These are phyloP conservation scores for Australoheros facetus DNA, from an alignment of 2,797 vertebrate species.

Conservation along the genomic window DNA sequence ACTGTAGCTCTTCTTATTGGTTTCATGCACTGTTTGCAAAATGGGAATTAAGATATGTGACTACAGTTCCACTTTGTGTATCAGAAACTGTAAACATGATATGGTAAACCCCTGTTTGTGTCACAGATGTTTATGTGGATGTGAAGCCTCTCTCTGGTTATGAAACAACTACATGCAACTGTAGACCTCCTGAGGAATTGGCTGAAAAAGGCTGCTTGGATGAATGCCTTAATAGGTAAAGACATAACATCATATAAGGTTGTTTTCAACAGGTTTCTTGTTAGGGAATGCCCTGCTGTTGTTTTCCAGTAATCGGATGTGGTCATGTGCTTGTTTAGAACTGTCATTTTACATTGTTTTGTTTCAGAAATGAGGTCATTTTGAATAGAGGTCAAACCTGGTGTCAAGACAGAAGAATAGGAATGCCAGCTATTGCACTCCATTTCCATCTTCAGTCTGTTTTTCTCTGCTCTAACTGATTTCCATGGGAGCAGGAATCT, in stretches of 20 bases:
- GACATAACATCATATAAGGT: not conserved
- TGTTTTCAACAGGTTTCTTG: not conserved
- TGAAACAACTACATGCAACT: conserved; percentile 96
- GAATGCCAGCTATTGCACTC: not conserved
- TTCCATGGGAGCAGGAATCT: not conserved
- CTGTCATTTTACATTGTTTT: not conserved
- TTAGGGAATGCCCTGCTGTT: not conserved
- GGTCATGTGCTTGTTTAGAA: not conserved
- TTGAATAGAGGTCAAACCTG: not conserved
- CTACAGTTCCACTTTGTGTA: not conserved
- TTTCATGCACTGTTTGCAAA: conserved; percentile 3
- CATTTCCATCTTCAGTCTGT: not conserved
- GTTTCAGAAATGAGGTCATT: not conserved
- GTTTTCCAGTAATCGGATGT: not conserved
- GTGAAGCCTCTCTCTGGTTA: conserved; percentile 99
- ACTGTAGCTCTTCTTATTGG: not conserved
- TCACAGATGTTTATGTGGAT: conserved; percentile 94
- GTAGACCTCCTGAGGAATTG: conserved; percentile 82
- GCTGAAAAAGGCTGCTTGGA: conserved; percentile 90
- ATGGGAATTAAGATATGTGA: conserved; percentile 7
- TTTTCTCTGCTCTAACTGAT: not conserved
- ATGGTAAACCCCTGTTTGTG: conserved; percentile 17
- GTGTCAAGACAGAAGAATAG: not conserved
- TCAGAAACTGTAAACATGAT: conserved; percentile 1
- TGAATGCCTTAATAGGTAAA: conserved; percentile 95